Evolutionary conservation across 2,113 vertebrate species (phyloP).

Genomic region (Cryptomyrus ogoouensis): DNA sequence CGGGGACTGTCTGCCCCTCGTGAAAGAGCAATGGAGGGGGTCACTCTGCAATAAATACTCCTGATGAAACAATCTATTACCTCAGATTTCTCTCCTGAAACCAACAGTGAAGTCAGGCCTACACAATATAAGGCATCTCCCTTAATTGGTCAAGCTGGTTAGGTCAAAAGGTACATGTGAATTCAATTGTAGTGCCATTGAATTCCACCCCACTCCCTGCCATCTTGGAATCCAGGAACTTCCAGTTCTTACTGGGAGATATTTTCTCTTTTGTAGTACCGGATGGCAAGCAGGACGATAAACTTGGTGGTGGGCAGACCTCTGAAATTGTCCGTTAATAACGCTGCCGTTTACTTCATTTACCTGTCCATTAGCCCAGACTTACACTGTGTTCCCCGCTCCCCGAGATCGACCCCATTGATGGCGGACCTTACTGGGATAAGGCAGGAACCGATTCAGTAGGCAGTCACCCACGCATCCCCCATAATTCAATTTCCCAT

Average conservation of each 20-base stretch:
- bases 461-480: constrained; percentile 30
- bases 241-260: not conserved
- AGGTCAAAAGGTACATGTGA: constrained; percentile 23
- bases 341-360: constrained; percentile 19
- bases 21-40: not conserved
- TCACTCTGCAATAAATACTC: constrained; percentile 5
- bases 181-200: constrained; percentile 16
- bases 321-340: constrained; percentile 21
- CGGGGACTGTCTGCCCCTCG: not conserved
- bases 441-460: constrained; percentile 15
- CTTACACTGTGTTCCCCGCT: not conserved
- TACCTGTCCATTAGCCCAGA: constrained; percentile 22
- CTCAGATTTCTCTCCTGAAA: not conserved
- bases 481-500: constrained; percentile 37
- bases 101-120: not conserved
- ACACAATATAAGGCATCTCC: constrained; percentile 10
- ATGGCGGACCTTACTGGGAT: not conserved
- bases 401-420: constrained; percentile 16
- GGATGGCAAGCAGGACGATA: not conserved
- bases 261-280: not conserved
- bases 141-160: constrained; percentile 29
- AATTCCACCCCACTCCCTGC: not conserved
- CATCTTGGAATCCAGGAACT: not conserved
- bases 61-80: constrained; percentile 10
- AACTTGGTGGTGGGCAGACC: not conserved